Percentiles rank a stretch among this genome's conserved stretches.
These are phyloP conservation scores for Sanderia malayensis DNA, from an alignment of 30 jellyfish, hydroid and myxozoan species.

Conservation along the genomic window DNA sequence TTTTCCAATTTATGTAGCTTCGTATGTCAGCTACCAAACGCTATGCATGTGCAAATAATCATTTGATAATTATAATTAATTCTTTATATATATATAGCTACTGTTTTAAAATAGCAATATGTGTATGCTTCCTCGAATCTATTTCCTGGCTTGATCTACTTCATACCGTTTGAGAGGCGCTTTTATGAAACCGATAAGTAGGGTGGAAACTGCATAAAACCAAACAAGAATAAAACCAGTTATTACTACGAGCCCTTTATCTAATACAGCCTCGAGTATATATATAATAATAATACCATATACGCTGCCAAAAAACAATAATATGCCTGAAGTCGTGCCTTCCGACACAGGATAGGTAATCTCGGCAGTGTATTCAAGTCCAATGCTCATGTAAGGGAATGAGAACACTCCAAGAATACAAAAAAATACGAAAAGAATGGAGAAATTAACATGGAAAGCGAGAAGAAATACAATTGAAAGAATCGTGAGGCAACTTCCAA, in stretches of 20 bases:
- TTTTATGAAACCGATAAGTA: constrained; percentile 44
- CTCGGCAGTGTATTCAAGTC: constrained; percentile 97
- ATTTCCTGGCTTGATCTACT: constrained; percentile 31
- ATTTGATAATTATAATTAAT: too few relatives aligned
- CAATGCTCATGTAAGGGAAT: constrained; percentile 89
- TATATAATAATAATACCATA: constrained; percentile 81
- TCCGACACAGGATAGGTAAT: constrained; percentile 93
- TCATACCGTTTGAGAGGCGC: constrained; percentile 83
- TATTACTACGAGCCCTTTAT: constrained; percentile 65
- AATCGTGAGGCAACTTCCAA: constrained; percentile 43
- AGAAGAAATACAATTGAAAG: constrained; percentile 68
- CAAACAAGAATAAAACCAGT: constrained; percentile 82
- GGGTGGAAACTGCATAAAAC: constrained; percentile 45
- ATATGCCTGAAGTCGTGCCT: constrained; percentile 86
- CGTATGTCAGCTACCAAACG: not conserved
- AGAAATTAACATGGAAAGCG: constrained; percentile 57
- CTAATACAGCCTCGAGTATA: constrained; percentile 74
- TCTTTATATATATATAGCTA: too few relatives aligned
- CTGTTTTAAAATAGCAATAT: not conserved
- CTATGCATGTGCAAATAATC: not conserved
- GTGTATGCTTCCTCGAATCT: not conserved
- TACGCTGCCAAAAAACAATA: constrained; percentile 71
- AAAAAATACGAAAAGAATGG: constrained; percentile 50
- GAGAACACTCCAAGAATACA: constrained; percentile 84
- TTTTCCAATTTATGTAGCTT: not conserved